Evolutionary conservation across 1,140 invertebrate genomes (phyloP).

Genomic region (Hyphantria cunea): DNA sequence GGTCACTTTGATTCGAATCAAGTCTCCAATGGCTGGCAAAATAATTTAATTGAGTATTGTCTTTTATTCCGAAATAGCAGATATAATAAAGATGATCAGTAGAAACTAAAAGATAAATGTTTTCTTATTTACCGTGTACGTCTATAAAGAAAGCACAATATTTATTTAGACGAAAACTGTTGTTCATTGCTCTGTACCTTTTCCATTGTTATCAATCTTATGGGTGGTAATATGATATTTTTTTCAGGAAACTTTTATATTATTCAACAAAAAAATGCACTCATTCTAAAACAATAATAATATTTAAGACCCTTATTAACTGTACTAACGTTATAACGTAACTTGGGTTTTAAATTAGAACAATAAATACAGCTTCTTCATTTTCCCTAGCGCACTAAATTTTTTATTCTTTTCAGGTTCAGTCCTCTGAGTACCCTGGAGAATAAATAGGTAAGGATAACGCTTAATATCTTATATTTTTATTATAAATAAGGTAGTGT

Average conservation of each 20-base stretch:
- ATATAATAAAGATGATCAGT: no score
- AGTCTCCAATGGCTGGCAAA: no score
- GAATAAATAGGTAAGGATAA: slow-evolving; percentile 6
- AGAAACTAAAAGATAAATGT: no score
- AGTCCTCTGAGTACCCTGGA: background rate
- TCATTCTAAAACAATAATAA: background rate
- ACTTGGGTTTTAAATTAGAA: background rate
- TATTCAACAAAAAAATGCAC: background rate
- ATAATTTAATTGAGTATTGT: no score
- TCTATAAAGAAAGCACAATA: no score
- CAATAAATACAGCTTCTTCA: background rate
- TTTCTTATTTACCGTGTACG: no score
- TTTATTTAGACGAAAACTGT: no score
- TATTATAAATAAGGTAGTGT: background rate
- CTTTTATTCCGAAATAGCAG: no score
- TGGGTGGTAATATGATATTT: no score
- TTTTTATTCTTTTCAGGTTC: slow-evolving; percentile 18
- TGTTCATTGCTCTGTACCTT: no score
- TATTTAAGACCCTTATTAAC: background rate
- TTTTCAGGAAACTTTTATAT: background rate
- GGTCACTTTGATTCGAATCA: no score
- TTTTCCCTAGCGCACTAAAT: background rate
- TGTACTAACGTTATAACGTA: background rate
- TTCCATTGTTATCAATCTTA: no score
- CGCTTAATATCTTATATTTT: background rate